Conservation (phyloP, 2,113 vertebrate species). For the Microtus pennsylvanicus region DNA sequence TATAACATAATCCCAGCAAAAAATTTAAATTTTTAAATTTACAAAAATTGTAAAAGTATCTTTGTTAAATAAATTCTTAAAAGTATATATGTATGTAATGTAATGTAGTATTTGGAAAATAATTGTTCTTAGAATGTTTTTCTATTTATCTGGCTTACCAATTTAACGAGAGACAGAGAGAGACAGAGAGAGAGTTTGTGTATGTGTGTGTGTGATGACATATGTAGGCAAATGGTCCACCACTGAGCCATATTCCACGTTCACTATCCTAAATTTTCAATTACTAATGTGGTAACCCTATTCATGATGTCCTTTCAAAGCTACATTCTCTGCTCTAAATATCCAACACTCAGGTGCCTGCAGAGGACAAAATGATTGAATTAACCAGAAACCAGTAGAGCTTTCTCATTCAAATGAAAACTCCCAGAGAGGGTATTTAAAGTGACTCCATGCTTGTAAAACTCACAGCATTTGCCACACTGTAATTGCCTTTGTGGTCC, state of each 20-base stretch:
- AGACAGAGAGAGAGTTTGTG: no score
- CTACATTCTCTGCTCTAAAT: conserved; percentile 57
- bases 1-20: not conserved
- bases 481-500: conserved; percentile 4
- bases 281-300: not conserved
- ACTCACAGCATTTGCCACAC: not conserved
- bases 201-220: not conserved
- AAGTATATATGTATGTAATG: not conserved
- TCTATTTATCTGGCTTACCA: conserved; percentile 25
- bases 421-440: conserved; percentile 26
- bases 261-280: not conserved
- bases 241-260: not conserved
- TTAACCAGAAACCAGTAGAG: conserved; percentile 59
- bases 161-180: not conserved
- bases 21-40: not conserved
- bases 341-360: conserved; percentile 9
- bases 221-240: not conserved
- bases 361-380: conserved; percentile 33
- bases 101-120: not conserved
- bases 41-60: not conserved
- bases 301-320: conserved; percentile 30
- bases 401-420: conserved; percentile 57
- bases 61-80: not conserved
- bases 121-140: not conserved
- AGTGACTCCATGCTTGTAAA: conserved; percentile 17